Conservation (phyloP, 2,797 vertebrate genomes). For the Natrix natrix region DNA sequence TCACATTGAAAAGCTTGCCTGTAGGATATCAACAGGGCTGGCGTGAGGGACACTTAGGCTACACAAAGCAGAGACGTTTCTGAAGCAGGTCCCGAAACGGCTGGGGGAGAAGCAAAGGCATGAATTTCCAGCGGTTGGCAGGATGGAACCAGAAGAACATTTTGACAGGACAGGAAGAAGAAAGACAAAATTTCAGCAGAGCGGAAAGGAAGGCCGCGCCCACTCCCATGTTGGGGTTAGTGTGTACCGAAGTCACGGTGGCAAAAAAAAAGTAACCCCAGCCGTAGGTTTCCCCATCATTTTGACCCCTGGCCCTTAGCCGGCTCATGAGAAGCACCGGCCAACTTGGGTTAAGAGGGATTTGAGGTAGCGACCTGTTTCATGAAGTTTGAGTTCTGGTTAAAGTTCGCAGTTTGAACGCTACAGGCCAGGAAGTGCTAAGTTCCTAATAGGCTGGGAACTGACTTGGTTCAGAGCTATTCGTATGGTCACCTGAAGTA, state of each 20-base stretch:
- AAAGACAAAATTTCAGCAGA: no score
- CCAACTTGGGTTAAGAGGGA: conserved; percentile 9
- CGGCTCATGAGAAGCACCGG: conserved; percentile 13
- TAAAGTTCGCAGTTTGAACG: neutral
- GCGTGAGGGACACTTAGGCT: neutral
- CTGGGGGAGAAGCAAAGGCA: neutral
- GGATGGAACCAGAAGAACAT: no score
- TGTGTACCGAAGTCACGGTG: conserved; percentile 12
- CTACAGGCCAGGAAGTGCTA: no score
- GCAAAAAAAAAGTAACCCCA: neutral
- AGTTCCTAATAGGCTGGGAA: neutral
- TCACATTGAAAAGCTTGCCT: neutral
- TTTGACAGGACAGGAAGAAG: neutral
- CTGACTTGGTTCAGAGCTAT: neutral
- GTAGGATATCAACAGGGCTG: neutral
- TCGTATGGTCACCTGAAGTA: neutral
- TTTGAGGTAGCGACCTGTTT: neutral
- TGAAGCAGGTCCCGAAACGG: neutral
- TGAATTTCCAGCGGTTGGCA: neutral
- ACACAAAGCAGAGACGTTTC: neutral
- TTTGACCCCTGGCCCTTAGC: conserved; percentile 8
- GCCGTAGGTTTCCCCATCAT: conserved; percentile 16
- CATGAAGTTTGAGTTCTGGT: neutral
- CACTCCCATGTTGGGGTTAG: conserved; percentile 2
- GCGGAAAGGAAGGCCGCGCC: neutral